phyloP scores from a whole-genome alignment of 2,888 invertebrate genomes.

The Clivina fossor region DNA sequence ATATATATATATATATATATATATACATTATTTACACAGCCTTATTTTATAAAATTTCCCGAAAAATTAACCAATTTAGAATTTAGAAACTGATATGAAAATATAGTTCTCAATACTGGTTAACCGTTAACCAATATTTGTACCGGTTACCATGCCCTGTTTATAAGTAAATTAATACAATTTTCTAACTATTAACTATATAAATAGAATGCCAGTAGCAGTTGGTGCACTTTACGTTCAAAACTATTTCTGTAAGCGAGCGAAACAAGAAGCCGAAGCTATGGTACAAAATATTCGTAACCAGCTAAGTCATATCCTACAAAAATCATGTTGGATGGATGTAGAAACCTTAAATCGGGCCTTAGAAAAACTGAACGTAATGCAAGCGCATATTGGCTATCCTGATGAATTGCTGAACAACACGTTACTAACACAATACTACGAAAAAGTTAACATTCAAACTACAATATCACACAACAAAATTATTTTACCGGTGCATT shows the following conservation, averaged over 20 bases:
- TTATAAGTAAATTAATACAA: too few relatives aligned
- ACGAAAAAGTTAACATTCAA: constrained; percentile 19
- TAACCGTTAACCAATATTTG: too few relatives aligned
- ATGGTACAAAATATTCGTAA: constrained; percentile 48
- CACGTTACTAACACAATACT: constrained; percentile 26
- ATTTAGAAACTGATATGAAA: too few relatives aligned
- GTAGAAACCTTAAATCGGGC: constrained; percentile 46
- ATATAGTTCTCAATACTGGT: too few relatives aligned
- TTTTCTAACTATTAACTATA: too few relatives aligned
- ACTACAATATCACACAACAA: too few relatives aligned
- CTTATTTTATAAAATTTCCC: too few relatives aligned
- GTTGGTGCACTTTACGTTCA: constrained; percentile 43
- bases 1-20: too few relatives aligned
- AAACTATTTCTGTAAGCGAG: constrained; percentile 46
- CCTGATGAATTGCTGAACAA: constrained; percentile 25
- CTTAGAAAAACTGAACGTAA: constrained; percentile 43
- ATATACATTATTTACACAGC: too few relatives aligned
- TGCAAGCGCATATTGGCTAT: constrained; percentile 28
- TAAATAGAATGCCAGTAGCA: constrained; percentile 34
- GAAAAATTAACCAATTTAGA: too few relatives aligned
- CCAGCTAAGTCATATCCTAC: constrained; percentile 46
- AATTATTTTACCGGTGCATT: too few relatives aligned
- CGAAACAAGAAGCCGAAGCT: constrained; percentile 42
- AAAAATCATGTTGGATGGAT: constrained; percentile 49
- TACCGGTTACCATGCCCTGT: too few relatives aligned